Conservation (phyloP, 2,797 vertebrate species). For the Phaenicophaeus curvirostris region DNA sequence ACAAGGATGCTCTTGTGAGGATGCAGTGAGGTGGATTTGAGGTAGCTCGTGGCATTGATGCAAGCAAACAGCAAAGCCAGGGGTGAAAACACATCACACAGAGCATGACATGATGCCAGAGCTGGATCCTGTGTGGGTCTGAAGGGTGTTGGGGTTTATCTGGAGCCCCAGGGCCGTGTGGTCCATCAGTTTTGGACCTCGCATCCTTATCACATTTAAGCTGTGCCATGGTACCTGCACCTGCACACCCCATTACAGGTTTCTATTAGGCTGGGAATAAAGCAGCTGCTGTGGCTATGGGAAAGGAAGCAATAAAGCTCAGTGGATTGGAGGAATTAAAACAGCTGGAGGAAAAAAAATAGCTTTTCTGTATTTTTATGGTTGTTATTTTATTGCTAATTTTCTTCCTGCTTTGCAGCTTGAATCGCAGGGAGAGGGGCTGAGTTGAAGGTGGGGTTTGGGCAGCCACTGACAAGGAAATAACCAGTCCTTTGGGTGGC, state of each 20-base stretch:
- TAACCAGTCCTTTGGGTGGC: not conserved
- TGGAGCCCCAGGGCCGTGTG: not conserved
- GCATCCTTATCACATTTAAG: accelerated
- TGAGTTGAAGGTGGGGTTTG: not conserved
- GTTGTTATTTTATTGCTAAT: not conserved
- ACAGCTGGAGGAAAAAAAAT: slow-evolving; percentile 13
- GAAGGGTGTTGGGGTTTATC: not conserved
- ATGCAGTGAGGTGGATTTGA: accelerated
- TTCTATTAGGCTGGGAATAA: not conserved
- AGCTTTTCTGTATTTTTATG: not conserved
- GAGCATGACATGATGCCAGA: accelerated
- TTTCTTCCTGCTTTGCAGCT: not conserved
- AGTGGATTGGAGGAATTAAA: slow-evolving; percentile 14
- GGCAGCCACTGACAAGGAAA: not conserved
- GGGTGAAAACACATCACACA: accelerated
- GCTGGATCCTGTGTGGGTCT: accelerated
- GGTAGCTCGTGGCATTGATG: accelerated
- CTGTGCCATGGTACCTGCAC: not conserved
- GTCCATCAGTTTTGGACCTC: not conserved
- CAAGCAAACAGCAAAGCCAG: not conserved
- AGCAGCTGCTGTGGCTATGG: not conserved
- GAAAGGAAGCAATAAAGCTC: slow-evolving; percentile 25
- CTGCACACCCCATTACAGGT: not conserved
- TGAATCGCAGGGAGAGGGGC: not conserved
- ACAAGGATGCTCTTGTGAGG: not conserved